These are phyloP conservation scores for Andrena bicolor DNA, from an alignment of 2,888 invertebrate species.

Conservation along the genomic window DNA sequence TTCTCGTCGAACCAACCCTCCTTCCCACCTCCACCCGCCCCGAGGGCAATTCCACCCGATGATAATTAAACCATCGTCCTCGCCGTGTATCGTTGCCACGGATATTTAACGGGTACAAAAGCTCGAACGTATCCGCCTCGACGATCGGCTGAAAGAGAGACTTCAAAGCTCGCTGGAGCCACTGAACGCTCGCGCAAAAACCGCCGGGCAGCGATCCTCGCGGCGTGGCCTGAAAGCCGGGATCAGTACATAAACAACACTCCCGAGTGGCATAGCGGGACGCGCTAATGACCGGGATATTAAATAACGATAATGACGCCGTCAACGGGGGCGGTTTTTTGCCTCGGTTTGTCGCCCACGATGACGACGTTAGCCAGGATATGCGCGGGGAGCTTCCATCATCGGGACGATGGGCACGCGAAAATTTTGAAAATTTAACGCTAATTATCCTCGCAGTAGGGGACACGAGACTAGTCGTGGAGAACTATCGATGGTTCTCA, in stretches of 20 bases:
- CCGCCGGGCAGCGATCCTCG: constrained; percentile 60
- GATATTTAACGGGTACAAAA: constrained; percentile 53
- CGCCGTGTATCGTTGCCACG: constrained; percentile 47
- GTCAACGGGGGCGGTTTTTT: constrained; percentile 76
- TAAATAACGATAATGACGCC: constrained; percentile 84
- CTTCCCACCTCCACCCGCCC: not conserved
- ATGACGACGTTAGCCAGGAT: constrained; percentile 55
- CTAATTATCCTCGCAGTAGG: not conserved
- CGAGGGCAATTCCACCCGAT: constrained; percentile 57
- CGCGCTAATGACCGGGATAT: constrained; percentile 84
- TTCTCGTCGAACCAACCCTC: constrained; percentile 61
- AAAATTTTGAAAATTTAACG: constrained; percentile 81
- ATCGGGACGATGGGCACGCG: constrained; percentile 53
- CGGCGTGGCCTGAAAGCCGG: constrained; percentile 64
- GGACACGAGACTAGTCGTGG: no score
- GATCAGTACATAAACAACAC: constrained; percentile 82
- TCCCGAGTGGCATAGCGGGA: constrained; percentile 81
- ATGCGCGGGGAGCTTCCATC: constrained; percentile 58
- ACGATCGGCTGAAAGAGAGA: constrained; percentile 58
- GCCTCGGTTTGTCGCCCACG: constrained; percentile 64
- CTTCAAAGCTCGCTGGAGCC: constrained; percentile 63
- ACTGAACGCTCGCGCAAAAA: constrained; percentile 62
- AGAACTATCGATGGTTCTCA: no score
- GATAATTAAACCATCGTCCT: constrained; percentile 82
- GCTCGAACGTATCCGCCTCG: constrained; percentile 26